Conservation (phyloP, 2,113 vertebrate genomes). For the Tiliqua scincoides region DNA sequence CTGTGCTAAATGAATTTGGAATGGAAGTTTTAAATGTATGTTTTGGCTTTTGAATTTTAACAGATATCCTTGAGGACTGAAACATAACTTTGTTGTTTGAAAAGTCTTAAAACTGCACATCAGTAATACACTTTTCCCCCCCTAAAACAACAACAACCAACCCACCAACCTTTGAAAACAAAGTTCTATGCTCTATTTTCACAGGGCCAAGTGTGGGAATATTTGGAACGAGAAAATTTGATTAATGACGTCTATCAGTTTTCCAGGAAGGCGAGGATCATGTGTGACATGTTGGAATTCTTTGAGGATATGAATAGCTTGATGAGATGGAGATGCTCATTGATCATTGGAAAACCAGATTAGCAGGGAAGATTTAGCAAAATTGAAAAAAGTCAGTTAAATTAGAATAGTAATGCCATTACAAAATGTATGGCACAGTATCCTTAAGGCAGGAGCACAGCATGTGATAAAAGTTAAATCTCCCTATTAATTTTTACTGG, state of each 20-base stretch:
- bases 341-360: not conserved
- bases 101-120: not conserved
- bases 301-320: conserved; percentile 1
- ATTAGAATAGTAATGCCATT: fast-evolving
- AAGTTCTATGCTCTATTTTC: conserved; percentile 10
- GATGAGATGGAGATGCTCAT: not conserved
- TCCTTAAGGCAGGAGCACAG: not conserved
- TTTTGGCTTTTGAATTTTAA: conserved; percentile 38
- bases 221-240: conserved; percentile 8
- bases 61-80: conserved; percentile 27
- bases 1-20: conserved; percentile 58
- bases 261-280: not conserved
- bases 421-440: not conserved
- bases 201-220: conserved; percentile 12
- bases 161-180: not conserved
- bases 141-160: not conserved
- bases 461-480: conserved; percentile 14
- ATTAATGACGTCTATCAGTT: conserved; percentile 1
- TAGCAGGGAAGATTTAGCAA: conserved; percentile 22
- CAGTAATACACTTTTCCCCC: not conserved
- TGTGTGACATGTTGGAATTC: conserved; percentile 13
- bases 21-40: conserved; percentile 22
- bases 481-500: conserved; percentile 27
- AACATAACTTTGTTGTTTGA: conserved; percentile 32
- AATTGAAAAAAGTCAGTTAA: fast-evolving